Percentiles rank a stretch among this genome's conserved stretches.
These are phyloP conservation scores for Sander lucioperca DNA, from an alignment of 2,113 vertebrate genomes.

Conservation along the genomic window DNA sequence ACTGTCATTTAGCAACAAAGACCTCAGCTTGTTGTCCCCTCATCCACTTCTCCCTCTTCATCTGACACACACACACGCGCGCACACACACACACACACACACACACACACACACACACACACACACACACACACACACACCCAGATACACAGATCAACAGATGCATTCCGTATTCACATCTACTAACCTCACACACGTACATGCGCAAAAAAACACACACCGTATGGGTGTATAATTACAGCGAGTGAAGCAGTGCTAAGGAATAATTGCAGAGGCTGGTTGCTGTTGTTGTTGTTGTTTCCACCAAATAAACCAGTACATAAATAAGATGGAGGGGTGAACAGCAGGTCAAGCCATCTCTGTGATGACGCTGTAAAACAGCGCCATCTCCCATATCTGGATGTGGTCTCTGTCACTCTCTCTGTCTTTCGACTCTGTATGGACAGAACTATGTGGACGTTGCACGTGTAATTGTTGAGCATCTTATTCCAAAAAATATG, in stretches of 20 bases:
- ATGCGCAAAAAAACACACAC: constrained; percentile 21
- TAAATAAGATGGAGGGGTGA: constrained; percentile 77
- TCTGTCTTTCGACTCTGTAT: neutral
- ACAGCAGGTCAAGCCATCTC: constrained; percentile 61
- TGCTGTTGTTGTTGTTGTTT: constrained; percentile 77
- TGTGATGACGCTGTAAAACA: constrained; percentile 12
- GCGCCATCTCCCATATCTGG: constrained; percentile 12
- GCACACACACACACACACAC: constrained; percentile 41
- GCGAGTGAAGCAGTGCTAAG: constrained; percentile 79
- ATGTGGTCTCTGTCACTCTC: neutral
- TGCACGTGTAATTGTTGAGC: neutral
- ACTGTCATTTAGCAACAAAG: constrained; percentile 80
- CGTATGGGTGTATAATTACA: constrained; percentile 80
- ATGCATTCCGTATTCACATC: constrained; percentile 17
- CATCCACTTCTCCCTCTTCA: constrained; percentile 47
- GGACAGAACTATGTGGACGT: constrained; percentile 6
- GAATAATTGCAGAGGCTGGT: constrained; percentile 81
- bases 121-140: constrained; percentile 45
- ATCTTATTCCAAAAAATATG: neutral
- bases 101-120: constrained; percentile 38
- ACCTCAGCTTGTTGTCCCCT: constrained; percentile 74
- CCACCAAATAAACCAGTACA: constrained; percentile 76
- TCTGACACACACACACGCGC: constrained; percentile 31
- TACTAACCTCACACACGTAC: constrained; percentile 4
- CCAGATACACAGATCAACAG: constrained; percentile 19